phyloP scores from a whole-genome alignment of 1,140 invertebrate species.

The Pseudomyrmex dendroicus region DNA sequence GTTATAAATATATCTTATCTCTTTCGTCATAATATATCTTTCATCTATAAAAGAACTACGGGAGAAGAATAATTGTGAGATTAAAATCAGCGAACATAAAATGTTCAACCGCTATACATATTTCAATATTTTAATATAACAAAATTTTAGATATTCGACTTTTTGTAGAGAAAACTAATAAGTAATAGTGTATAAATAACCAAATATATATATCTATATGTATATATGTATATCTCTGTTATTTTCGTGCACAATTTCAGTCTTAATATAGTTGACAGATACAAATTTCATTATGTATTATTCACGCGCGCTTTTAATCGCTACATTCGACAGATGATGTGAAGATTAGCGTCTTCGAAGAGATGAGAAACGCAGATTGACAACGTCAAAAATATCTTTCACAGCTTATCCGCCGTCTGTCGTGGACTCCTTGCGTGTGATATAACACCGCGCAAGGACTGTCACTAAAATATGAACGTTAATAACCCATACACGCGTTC shows the following conservation, averaged over 20 bases:
- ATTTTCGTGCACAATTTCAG: not conserved
- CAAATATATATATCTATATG: too few species aligned
- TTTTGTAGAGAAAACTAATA: not conserved
- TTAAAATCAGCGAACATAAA: conserved; percentile 4
- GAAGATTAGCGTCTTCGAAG: conserved; percentile 36
- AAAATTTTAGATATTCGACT: conserved; percentile 7
- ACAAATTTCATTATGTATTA: not conserved
- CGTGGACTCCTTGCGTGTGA: not conserved
- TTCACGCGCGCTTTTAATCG: conserved; percentile 29
- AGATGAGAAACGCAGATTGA: conserved; percentile 29
- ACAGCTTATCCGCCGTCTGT: conserved; percentile 31
- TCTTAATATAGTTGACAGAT: not conserved
- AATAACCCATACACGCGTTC: conserved; percentile 49
- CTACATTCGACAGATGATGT: not conserved
- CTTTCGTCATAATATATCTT: not conserved
- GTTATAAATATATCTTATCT: not conserved
- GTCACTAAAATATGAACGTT: conserved; percentile 62
- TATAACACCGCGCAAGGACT: conserved; percentile 29
- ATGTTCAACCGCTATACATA: not conserved
- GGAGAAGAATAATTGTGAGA: not conserved
- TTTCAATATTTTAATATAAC: conserved; percentile 24
- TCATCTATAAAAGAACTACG: not conserved
- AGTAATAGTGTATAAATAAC: not conserved
- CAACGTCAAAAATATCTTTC: conserved; percentile 56
- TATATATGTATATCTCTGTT: not conserved